A percentile compares a stretch with the other conserved stretches of the same genome.
Evolutionary conservation across 2,113 vertebrate genomes (phyloP).

Genomic region (Atlantisia rogersi): DNA sequence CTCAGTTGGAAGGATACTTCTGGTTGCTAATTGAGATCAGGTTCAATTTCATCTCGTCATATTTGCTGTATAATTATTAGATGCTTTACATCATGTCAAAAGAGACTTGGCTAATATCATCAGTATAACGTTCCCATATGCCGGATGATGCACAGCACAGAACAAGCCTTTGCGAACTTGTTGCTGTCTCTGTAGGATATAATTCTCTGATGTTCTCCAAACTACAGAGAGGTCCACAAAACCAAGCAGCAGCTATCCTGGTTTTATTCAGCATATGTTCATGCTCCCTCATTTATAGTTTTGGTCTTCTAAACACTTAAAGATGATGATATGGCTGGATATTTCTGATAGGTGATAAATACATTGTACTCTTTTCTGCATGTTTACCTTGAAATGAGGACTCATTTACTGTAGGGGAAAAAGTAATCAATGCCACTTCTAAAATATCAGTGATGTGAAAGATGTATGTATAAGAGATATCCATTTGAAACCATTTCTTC

Average conservation of each 20-base stretch:
- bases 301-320: background rate
- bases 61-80: slow-evolving; percentile 60
- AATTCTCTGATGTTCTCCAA: background rate
- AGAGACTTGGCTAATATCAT: background rate
- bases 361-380: fast-evolving
- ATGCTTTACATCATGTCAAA: slow-evolving; percentile 57
- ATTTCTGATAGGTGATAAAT: background rate
- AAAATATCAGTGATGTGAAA: background rate
- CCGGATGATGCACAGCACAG: background rate
- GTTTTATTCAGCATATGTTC: background rate
- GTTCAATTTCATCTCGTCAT: slow-evolving; percentile 49
- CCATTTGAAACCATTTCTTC: background rate
- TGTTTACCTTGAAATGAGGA: background rate
- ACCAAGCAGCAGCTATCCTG: background rate
- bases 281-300: background rate
- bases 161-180: background rate
- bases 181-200: background rate
- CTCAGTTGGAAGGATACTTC: slow-evolving; percentile 62
- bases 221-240: background rate
- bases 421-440: background rate
- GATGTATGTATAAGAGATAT: background rate
- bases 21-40: slow-evolving; percentile 68
- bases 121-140: background rate
- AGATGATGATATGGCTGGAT: background rate
- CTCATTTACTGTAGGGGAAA: background rate